Evolutionary conservation across 2,113 vertebrate genomes (phyloP), one percentile per base, ranked within the genome.

Genomic region (Nestor notabilis): DNA sequence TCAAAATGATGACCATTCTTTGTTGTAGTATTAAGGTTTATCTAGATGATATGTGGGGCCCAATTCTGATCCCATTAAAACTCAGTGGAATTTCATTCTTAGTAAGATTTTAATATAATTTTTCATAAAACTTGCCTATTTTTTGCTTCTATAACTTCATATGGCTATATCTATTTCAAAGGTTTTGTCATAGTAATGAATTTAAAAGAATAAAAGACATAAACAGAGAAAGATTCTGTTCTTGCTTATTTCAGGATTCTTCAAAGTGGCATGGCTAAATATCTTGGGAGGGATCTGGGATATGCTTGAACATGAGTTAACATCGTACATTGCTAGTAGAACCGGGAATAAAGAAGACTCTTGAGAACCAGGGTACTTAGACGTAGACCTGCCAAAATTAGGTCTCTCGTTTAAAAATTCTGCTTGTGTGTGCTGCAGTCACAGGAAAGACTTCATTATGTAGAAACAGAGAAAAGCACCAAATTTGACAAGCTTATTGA

Each of bases 21-120:
- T 83, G 79, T 94, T 90, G 68, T 35, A 95, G 39, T 87, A 70
- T n/a, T 35, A 89, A 94, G 37, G 53, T 56, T 94, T 93, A 96
- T 82, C 83, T 81, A 68, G 89, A 83, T 33, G 68, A 93, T 43
- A 41, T 84, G 44, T 71, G 18, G 72, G 35, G 55, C 50, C 83
- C 55, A 78, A 49, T 75, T 93, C 50, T 72, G 56, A 97, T 95
- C 88, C 61, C n/a, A 92, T 89, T 95, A 93, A 92, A 92, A 95
- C 81, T 84, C 80, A 89, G 56, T 82, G 28, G 71, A 56, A 84
- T 94, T 97, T 97, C 82, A 79, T 95, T 76, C 85, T 89, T 96
- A 90, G 79, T 65, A 92, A 94, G 53, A 95, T 97, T 97, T 96
- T 66, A 95, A 95, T 94, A 72, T 83, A 95, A 93, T 90, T 96